These are phyloP conservation scores for Ptilodon capucinus DNA, from an alignment of 2,888 invertebrate species.

Conservation along the genomic window DNA sequence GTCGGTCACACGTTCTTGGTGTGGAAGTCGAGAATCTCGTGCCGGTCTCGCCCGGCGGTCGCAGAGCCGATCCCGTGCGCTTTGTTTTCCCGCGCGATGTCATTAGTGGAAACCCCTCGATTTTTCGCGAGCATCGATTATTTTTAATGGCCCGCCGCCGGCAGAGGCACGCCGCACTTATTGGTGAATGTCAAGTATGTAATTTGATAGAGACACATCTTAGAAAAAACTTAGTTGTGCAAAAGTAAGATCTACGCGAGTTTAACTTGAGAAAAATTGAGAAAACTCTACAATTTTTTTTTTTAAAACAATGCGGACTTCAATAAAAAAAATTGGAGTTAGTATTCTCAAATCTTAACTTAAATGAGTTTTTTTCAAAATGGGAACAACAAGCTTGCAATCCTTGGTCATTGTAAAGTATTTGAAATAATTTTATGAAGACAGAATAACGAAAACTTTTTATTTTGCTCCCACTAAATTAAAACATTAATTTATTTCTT, in stretches of 20 bases:
- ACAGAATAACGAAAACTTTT: too few species aligned
- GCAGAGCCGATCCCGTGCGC: conserved; percentile 55
- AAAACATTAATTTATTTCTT: too few species aligned
- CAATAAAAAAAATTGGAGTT: too few species aligned
- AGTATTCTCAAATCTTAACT: too few species aligned
- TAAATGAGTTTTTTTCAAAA: too few species aligned
- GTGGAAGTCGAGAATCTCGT: conserved; percentile 1
- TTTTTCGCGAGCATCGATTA: conserved; percentile 78
- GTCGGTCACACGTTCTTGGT: conserved; percentile 18
- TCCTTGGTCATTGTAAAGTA: too few species aligned
- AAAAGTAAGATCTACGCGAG: neutral
- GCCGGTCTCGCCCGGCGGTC: conserved; percentile 25
- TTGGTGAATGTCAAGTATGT: conserved; percentile 35
- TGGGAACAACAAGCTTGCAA: too few species aligned
- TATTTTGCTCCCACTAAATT: too few species aligned
- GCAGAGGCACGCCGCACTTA: conserved; percentile 54
- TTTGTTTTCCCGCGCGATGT: conserved; percentile 77
- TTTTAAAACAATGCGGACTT: too few species aligned
- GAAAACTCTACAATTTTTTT: too few species aligned
- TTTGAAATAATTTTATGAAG: too few species aligned
- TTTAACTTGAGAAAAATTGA: too few species aligned
- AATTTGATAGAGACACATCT: conserved; percentile 21
- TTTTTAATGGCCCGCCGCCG: conserved; percentile 76
- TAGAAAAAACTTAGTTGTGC: neutral
- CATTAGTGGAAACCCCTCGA: conserved; percentile 80